Conservation (phyloP, 2,113 vertebrate species). For the Rhinichthys klamathensis region DNA sequence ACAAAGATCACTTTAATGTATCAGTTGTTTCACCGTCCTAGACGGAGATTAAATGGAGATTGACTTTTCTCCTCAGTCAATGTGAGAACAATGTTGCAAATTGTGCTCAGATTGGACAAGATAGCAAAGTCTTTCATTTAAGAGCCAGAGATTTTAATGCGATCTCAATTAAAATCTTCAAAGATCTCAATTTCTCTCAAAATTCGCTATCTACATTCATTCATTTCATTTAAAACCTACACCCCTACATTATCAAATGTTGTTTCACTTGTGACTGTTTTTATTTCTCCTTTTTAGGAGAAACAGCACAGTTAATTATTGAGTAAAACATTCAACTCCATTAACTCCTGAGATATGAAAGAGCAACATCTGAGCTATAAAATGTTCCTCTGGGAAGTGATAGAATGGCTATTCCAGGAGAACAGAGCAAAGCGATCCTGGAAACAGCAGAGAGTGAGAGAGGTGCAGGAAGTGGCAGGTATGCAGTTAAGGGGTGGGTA, state of each 20-base stretch:
- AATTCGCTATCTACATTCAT: neutral
- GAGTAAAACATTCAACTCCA: neutral
- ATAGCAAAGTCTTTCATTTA: conserved; percentile 14
- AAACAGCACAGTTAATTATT: neutral
- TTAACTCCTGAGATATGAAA: conserved; percentile 19
- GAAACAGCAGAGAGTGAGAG: conserved; percentile 43
- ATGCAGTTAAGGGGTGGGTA: conserved; percentile 61
- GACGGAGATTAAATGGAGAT: neutral
- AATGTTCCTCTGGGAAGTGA: neutral
- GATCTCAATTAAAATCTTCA: conserved; percentile 19
- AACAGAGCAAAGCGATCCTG: neutral
- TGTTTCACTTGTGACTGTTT: neutral
- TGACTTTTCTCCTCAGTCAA: conserved; percentile 3
- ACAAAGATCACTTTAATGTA: neutral
- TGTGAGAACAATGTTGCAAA: conserved; percentile 12
- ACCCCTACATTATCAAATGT: neutral
- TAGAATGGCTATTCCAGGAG: neutral
- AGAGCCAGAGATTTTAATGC: conserved; percentile 8
- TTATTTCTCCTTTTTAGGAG: neutral
- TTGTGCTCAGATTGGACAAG: conserved; percentile 1
- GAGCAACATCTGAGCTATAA: conserved; percentile 5
- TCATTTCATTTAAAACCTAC: neutral
- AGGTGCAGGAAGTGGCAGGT: conserved; percentile 68
- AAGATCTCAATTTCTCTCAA: neutral
- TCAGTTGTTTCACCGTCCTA: neutral